phyloP scores from a whole-genome alignment of 92 coral and sea anemone genomes.

The Chrysogorgia sp. region DNA sequence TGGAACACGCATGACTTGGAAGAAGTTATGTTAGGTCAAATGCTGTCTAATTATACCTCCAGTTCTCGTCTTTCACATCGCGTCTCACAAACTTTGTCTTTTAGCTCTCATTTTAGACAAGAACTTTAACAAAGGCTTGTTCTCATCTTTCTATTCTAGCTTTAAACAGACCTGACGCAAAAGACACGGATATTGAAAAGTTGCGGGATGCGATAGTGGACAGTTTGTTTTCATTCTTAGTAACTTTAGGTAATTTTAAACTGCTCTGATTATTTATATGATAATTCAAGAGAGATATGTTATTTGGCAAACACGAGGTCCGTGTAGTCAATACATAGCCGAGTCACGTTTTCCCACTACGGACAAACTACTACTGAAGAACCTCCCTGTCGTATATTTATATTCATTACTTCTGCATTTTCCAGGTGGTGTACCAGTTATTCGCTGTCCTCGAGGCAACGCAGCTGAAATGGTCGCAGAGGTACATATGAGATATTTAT shows the following conservation, averaged over 20 bases:
- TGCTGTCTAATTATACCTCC: too few species aligned
- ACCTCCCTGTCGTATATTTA: not conserved
- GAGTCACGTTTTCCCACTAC: too few species aligned
- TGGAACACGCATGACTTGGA: too few species aligned
- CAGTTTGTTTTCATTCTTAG: slow-evolving; percentile 88
- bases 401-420: not conserved
- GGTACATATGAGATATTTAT: slow-evolving; percentile 45
- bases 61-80: too few species aligned
- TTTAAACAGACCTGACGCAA: slow-evolving; percentile 93
- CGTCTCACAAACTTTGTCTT: too few species aligned
- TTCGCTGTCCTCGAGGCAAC: slow-evolving; percentile 92
- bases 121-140: slow-evolving; percentile 5
- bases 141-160: slow-evolving; percentile 57
- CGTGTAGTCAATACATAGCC: too few species aligned
- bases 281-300: too few species aligned
- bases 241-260: slow-evolving; percentile 88
- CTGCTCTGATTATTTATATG: too few species aligned
- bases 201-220: slow-evolving; percentile 92
- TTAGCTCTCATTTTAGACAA: not conserved
- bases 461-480: slow-evolving; percentile 99
- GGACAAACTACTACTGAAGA: too few species aligned
- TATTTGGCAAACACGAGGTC: too few species aligned
- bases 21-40: too few species aligned
- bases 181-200: slow-evolving; percentile 95
- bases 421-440: slow-evolving; percentile 91